Evolutionary conservation across 2,888 invertebrate species (phyloP).

Genomic region (Tricholauxania praeusta): DNA sequence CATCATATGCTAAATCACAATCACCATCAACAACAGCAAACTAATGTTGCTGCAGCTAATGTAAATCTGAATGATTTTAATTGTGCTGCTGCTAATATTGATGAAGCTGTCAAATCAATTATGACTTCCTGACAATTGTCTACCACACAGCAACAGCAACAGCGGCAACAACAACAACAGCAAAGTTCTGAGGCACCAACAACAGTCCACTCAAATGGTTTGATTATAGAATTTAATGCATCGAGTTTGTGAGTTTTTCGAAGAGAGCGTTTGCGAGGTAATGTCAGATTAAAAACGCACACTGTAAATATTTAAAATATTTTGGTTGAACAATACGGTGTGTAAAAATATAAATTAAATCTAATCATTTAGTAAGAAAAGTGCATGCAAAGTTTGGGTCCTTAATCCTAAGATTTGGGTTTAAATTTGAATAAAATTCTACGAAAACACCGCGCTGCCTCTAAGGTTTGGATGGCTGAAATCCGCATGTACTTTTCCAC

Average conservation of each 20-base stretch:
- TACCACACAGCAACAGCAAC: conserved; percentile 19
- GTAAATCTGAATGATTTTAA: conserved; percentile 67
- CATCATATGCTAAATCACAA: conserved; percentile 48
- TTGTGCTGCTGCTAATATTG: conserved; percentile 67
- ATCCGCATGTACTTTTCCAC: too few species aligned
- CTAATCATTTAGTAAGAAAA: too few species aligned
- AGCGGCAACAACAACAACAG: conserved; percentile 34
- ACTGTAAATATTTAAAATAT: too few species aligned
- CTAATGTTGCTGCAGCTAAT: conserved; percentile 50
- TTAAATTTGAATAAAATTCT: too few species aligned
- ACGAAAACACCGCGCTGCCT: too few species aligned
- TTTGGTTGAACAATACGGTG: too few species aligned
- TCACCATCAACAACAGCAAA: conserved; percentile 48
- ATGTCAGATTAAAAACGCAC: too few species aligned
- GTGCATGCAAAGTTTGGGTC: too few species aligned
- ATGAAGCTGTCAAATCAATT: conserved; percentile 71
- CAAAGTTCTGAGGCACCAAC: conserved; percentile 38
- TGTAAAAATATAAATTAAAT: too few species aligned
- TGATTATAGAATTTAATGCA: conserved; percentile 62
- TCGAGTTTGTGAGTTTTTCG: conserved; percentile 54
- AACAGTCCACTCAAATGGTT: conserved; percentile 51
- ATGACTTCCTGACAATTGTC: conserved; percentile 68
- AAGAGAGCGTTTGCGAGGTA: too few species aligned
- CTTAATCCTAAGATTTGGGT: too few species aligned
- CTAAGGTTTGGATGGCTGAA: too few species aligned